A percentile compares a stretch with the other conserved stretches of the same genome.
Evolutionary conservation across 2,797 vertebrate genomes (phyloP).

Genomic region (Odontamblyopus lacepedii): DNA sequence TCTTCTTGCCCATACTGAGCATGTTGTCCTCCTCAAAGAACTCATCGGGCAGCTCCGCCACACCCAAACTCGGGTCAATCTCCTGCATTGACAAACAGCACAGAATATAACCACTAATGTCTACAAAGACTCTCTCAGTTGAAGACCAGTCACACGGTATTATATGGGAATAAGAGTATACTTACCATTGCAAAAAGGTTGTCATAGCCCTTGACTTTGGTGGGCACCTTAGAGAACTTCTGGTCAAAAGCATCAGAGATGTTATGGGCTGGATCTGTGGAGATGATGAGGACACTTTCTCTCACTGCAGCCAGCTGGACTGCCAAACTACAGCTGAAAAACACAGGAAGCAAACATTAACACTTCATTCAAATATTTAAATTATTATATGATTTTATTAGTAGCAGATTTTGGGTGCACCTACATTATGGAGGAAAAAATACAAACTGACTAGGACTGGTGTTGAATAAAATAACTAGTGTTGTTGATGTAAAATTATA

Average conservation of each 20-base stretch:
- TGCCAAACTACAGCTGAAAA: constrained; percentile 89
- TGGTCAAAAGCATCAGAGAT: constrained; percentile 98
- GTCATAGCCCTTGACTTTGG: constrained; percentile 94
- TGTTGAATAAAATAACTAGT: neutral
- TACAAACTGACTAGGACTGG: neutral
- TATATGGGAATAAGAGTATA: neutral
- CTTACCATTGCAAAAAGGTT: constrained; percentile 98
- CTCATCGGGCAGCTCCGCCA: constrained; percentile 92
- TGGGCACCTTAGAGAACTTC: constrained; percentile 97
- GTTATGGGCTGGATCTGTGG: constrained; percentile 96
- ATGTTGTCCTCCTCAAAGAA: constrained; percentile 97
- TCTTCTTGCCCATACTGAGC: constrained; percentile 97
- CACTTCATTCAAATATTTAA: too few species aligned
- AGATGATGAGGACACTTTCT: constrained; percentile 96
- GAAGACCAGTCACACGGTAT: neutral
- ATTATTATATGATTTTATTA: neutral
- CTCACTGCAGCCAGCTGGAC: constrained; percentile 91
- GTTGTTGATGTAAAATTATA: neutral
- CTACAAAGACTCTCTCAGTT: neutral
- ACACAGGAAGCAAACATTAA: neutral
- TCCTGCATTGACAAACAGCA: constrained; percentile 75
- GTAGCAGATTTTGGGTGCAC: neutral
- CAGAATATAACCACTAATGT: neutral
- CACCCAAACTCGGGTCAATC: constrained; percentile 93
- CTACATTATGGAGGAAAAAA: neutral